These are phyloP conservation scores for Ormia ochracea DNA, from an alignment of 2,888 invertebrate genomes.

Conservation along the genomic window DNA sequence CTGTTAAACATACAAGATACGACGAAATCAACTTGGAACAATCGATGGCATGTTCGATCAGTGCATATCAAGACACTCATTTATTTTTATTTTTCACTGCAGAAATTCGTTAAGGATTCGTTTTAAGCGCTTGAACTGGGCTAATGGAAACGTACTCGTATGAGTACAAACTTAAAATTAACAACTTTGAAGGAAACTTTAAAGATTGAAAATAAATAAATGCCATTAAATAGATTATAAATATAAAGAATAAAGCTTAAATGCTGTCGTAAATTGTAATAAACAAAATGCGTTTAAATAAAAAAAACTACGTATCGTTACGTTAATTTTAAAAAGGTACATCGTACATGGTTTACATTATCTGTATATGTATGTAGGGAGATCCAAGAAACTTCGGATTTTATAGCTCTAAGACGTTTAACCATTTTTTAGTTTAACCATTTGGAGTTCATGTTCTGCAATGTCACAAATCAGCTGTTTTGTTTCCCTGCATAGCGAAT, in stretches of 20 bases:
- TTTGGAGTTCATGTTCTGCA: too few relatives aligned
- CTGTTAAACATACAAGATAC: too few relatives aligned
- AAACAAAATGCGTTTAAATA: too few relatives aligned
- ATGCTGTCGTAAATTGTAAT: constrained; percentile 42
- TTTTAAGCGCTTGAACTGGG: not conserved
- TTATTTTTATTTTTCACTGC: not conserved
- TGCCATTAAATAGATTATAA: not conserved
- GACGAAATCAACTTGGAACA: constrained; percentile 42
- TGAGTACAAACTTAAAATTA: constrained; percentile 12
- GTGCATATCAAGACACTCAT: constrained; percentile 1
- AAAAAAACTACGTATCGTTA: too few relatives aligned
- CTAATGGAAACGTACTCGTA: not conserved
- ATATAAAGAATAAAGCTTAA: not conserved
- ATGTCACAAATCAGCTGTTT: too few relatives aligned
- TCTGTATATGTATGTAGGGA: too few relatives aligned
- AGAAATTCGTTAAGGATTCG: not conserved
- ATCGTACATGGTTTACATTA: too few relatives aligned
- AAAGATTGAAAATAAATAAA: constrained; percentile 26
- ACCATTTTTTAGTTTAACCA: too few relatives aligned
- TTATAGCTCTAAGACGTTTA: too few relatives aligned
- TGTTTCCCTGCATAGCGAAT: too few relatives aligned
- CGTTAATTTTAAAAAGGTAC: too few relatives aligned
- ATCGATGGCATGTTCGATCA: constrained; percentile 37
- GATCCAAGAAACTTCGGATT: too few relatives aligned
- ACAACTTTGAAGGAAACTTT: not conserved